These are phyloP conservation scores for Plumapathes pennacea DNA, from an alignment of 92 coral and sea anemone species.

Conservation along the genomic window DNA sequence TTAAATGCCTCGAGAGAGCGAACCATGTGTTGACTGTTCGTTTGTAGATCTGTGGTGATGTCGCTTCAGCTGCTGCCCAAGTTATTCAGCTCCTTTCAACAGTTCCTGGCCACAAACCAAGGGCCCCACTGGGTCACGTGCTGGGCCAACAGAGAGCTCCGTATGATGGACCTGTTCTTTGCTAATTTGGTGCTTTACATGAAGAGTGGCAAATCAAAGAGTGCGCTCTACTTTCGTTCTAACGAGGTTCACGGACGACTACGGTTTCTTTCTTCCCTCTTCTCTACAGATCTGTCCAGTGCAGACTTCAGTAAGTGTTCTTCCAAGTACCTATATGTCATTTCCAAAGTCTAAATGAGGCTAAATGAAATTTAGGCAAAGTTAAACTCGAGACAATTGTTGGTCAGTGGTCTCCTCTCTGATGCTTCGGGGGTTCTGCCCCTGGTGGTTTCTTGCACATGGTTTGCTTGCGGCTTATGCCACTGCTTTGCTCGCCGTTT, in stretches of 20 bases:
- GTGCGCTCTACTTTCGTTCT: constrained; percentile 67
- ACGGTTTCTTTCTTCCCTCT: constrained; percentile 90
- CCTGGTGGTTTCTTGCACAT: too few species aligned
- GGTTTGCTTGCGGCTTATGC: too few species aligned
- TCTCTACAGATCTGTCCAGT: constrained; percentile 86
- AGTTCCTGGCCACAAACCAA: constrained; percentile 62
- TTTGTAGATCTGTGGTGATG: constrained; percentile 85
- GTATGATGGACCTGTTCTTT: constrained; percentile 89
- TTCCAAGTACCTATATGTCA: background rate
- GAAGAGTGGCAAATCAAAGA: constrained; percentile 37
- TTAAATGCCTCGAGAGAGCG: too few species aligned
- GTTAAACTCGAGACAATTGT: too few species aligned
- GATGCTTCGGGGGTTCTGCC: too few species aligned
- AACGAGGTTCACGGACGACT: constrained; percentile 92
- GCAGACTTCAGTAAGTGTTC: constrained; percentile 85
- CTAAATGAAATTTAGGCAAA: too few species aligned
- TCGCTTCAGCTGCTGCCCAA: constrained; percentile 94
- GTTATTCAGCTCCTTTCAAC: constrained; percentile 93
- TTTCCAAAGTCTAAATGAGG: background rate
- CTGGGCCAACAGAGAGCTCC: constrained; percentile 83
- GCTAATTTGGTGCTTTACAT: constrained; percentile 70
- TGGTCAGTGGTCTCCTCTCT: too few species aligned
- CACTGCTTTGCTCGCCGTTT: too few species aligned
- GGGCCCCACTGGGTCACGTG: constrained; percentile 95
- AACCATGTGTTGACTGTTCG: too few species aligned